Percentiles rank a stretch among this genome's conserved stretches.
Evolutionary conservation across 2,888 invertebrate species (phyloP).

Genomic region (Bhutanitis thaidina): DNA sequence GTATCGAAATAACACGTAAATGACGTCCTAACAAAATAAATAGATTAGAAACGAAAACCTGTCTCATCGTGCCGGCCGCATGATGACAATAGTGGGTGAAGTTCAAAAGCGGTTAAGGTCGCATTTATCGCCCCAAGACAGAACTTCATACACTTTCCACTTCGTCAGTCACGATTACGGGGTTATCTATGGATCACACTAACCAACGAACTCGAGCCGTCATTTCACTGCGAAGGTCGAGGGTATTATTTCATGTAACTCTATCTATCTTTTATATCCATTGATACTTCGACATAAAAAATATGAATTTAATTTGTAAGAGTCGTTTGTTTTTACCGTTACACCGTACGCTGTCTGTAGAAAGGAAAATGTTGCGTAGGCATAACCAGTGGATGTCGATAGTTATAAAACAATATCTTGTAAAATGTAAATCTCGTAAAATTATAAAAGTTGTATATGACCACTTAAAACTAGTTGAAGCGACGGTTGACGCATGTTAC

Average conservation of each 20-base stretch:
- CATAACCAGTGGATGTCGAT: no score
- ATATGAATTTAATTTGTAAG: no score
- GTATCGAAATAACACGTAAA: background rate
- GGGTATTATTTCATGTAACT: background rate
- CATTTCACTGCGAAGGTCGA: slow-evolving; percentile 25
- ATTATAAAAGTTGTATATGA: no score
- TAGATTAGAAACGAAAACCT: slow-evolving; percentile 14
- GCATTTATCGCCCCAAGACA: slow-evolving; percentile 13
- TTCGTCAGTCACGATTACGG: slow-evolving; percentile 20
- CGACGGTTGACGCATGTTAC: no score
- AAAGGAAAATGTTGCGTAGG: no score
- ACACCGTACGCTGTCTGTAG: no score
- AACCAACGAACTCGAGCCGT: slow-evolving; percentile 24
- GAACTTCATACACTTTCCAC: slow-evolving; percentile 24
- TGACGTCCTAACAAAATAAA: background rate
- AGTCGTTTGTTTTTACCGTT: no score
- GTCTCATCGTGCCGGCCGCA: background rate
- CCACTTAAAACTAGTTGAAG: no score
- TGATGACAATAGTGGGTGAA: slow-evolving; percentile 12
- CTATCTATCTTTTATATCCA: no score
- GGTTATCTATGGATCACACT: slow-evolving; percentile 26
- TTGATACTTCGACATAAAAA: no score
- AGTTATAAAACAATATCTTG: no score
- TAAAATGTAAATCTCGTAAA: no score
- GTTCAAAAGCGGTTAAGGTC: slow-evolving; percentile 16